Evolutionary conservation across 1,140 invertebrate species (phyloP), one percentile per base, ranked within the genome.

Genomic region (Solen grandis): DNA sequence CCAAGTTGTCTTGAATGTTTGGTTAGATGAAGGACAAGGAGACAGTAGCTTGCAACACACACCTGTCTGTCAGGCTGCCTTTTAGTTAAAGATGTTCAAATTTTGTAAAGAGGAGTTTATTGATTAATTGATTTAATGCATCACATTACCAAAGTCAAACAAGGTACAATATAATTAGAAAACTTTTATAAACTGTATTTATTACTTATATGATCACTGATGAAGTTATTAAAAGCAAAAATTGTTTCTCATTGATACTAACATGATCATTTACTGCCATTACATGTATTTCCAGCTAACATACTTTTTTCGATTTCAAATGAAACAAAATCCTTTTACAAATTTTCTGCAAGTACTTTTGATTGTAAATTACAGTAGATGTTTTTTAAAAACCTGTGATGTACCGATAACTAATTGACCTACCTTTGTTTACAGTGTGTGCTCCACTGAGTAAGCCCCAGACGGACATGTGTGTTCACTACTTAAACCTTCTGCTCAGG

Each of bases 401-500:
- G 8, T 19, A n/a, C n/a, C n/a, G n/a, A n/a, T n/a, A n/a, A n/a
- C 41, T 46, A 8, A 46, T 46, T 46, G 8, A 10, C 25, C 25
- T 59, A 5, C 13, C 60, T 10, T 75, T 66, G 19, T 77, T 74
- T 82, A 52, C 68, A 88, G 87, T 84, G 36, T 65, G 83, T 68
- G 33, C 83, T 16, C 87, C 84, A 19, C 33, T 88, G 54, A 78
- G 62, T 59, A 68, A 82, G 27, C 77, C 83, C 22, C 83, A 87
- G 62, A 74, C 63, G 19, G 82, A 83, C 10, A 62, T 31, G 5
- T 85, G 81, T 83, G 57, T 88, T 4, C 82, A 86, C 41, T 81
- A 77, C 63, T 87, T 88, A 54, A 88, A 88, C 62, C 68, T 86
- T 13, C 38, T 86, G 16, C 69, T 80, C 13, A 82, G 80, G 86